Conservation (phyloP, 2,888 invertebrate genomes). For the Ariolimax columbianus region DNA sequence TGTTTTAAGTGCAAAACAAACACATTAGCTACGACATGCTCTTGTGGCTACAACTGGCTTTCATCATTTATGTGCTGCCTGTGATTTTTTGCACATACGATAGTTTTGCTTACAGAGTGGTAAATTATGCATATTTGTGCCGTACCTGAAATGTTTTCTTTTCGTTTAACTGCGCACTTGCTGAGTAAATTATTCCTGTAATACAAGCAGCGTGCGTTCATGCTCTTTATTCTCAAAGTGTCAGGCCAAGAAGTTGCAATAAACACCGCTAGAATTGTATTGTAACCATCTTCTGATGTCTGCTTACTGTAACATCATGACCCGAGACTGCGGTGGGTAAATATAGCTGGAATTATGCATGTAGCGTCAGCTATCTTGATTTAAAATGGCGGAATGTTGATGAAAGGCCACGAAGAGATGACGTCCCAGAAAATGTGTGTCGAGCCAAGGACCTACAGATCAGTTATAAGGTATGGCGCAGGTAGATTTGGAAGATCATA, state of each 20-base stretch:
- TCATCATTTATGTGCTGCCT: neutral
- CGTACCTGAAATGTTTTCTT: neutral
- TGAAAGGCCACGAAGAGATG: too few relatives aligned
- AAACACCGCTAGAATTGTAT: neutral
- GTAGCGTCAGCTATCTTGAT: too few relatives aligned
- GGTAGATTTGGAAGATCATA: too few relatives aligned
- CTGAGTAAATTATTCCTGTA: neutral
- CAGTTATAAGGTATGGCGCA: too few relatives aligned
- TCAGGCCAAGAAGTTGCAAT: neutral
- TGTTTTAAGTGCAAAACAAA: constrained; percentile 1
- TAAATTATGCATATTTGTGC: neutral
- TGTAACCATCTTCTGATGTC: neutral
- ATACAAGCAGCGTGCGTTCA: neutral
- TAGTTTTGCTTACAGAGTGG: neutral
- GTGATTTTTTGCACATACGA: neutral
- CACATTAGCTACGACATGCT: neutral
- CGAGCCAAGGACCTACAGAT: too few relatives aligned
- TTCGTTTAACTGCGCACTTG: neutral
- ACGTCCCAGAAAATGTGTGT: too few relatives aligned
- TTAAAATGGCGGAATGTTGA: too few relatives aligned
- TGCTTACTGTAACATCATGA: neutral
- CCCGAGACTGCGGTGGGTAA: neutral
- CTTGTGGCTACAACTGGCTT: neutral
- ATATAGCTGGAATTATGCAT: neutral
- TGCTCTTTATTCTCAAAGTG: neutral